Evolutionary conservation across 2,113 vertebrate species (phyloP).

Genomic region (Antechinus stuartii): DNA sequence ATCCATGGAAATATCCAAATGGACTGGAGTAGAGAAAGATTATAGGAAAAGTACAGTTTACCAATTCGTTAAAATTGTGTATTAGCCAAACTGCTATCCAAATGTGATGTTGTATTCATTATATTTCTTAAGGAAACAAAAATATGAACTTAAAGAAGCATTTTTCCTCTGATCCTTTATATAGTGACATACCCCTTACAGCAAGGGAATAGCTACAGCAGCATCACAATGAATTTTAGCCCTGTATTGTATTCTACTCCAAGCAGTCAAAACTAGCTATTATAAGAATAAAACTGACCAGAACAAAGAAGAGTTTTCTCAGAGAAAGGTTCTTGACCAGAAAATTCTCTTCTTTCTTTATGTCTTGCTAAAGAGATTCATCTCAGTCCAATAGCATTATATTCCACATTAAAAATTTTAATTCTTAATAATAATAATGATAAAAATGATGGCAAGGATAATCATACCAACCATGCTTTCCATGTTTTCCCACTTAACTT

Average conservation of each 20-base stretch:
- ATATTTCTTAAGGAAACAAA: not conserved
- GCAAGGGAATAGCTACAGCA: not conserved
- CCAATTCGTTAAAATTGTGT: not conserved
- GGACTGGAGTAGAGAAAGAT: too few relatives aligned
- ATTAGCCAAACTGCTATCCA: not conserved
- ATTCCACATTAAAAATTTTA: not conserved
- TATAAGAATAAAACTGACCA: not conserved
- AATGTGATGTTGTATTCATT: not conserved
- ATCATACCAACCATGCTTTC: not conserved
- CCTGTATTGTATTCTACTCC: not conserved
- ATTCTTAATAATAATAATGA: not conserved
- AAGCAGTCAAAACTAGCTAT: not conserved
- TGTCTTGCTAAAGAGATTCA: not conserved
- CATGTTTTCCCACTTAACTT: not conserved
- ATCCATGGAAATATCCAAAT: too few relatives aligned
- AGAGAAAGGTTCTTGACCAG: not conserved
- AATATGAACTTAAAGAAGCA: not conserved
- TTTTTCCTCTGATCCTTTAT: not conserved
- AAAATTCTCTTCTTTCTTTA: conserved; percentile 7
- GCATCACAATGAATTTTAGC: not conserved
- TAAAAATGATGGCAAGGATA: not conserved
- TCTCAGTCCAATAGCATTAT: not conserved
- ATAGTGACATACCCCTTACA: not conserved
- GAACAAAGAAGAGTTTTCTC: not conserved
- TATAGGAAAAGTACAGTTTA: conserved; percentile 1